A percentile compares a stretch with the other conserved stretches of the same genome.
Evolutionary conservation across 2,113 vertebrate genomes (phyloP).

Genomic region (Zingel zingel): DNA sequence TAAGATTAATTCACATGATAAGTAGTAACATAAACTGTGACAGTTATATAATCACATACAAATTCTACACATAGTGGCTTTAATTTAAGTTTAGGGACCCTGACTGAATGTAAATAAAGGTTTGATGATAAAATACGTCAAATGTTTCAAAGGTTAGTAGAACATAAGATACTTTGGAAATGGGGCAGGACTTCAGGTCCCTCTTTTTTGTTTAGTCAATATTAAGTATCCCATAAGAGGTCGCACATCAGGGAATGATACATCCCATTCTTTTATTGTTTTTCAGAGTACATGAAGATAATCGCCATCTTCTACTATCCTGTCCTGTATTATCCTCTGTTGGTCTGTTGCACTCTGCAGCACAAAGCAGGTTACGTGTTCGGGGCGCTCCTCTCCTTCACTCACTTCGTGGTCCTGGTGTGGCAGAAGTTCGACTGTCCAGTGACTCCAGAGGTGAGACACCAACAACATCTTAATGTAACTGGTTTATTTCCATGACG

Average conservation of each 20-base stretch:
- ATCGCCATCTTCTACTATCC: slow-evolving; percentile 91
- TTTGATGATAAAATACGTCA: too few relatives aligned
- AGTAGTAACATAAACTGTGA: too few relatives aligned
- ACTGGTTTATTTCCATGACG: too few relatives aligned
- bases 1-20: too few relatives aligned
- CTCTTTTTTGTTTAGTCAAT: too few relatives aligned
- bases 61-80: not conserved
- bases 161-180: too few relatives aligned
- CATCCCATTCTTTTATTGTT: not conserved
- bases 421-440: slow-evolving; percentile 93
- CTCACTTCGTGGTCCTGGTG: slow-evolving; percentile 85
- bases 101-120: too few relatives aligned
- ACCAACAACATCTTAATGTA: not conserved
- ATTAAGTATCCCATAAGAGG: not conserved
- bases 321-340: slow-evolving; percentile 88
- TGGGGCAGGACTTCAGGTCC: too few relatives aligned
- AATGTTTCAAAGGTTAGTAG: too few relatives aligned
- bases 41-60: too few relatives aligned
- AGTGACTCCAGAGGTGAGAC: slow-evolving; percentile 84
- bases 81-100: not conserved
- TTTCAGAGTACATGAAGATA: slow-evolving; percentile 90
- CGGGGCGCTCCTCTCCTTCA: slow-evolving; percentile 88
- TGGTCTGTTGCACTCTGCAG: slow-evolving; percentile 83
- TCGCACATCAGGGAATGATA: not conserved
- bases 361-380: slow-evolving; percentile 79